Conservation (phyloP, 2,797 vertebrate genomes). For the Helarctos malayanus region DNA sequence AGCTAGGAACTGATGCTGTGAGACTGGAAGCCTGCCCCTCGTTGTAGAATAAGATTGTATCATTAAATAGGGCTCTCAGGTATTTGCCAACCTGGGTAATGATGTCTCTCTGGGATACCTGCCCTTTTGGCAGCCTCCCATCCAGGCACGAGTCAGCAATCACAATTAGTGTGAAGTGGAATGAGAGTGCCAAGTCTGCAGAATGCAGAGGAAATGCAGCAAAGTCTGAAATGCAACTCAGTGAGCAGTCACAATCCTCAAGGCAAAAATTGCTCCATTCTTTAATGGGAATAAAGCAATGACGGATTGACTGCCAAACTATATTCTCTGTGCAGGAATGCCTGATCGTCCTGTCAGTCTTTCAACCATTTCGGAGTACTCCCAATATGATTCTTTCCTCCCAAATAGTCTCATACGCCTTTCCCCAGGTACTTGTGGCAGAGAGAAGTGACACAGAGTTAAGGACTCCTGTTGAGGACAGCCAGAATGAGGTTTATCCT, state of each 20-base stretch:
- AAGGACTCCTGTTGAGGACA: not conserved
- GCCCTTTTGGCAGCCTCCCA: slow-evolving; percentile 80
- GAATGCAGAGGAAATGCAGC: slow-evolving; percentile 37
- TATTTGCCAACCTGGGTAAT: slow-evolving; percentile 83
- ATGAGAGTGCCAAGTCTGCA: slow-evolving; percentile 68
- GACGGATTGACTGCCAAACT: slow-evolving; percentile 56
- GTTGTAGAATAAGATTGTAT: slow-evolving; percentile 79
- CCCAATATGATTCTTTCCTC: not conserved
- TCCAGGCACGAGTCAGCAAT: slow-evolving; percentile 74
- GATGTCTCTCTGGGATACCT: slow-evolving; percentile 82
- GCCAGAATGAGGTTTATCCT: not conserved
- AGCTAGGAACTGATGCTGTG: slow-evolving; percentile 48
- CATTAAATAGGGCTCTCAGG: slow-evolving; percentile 78
- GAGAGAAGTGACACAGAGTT: not conserved
- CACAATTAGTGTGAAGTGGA: slow-evolving; percentile 75
- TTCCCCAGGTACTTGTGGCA: not conserved
- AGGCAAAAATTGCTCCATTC: slow-evolving; percentile 56
- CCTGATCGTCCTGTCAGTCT: not conserved
- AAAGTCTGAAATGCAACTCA: slow-evolving; percentile 43
- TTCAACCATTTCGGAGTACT: not conserved
- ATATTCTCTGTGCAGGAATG: slow-evolving; percentile 13
- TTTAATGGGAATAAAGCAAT: slow-evolving; percentile 57
- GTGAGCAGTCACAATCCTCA: slow-evolving; percentile 54
- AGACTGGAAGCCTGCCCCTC: slow-evolving; percentile 63
- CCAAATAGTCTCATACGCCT: not conserved